phyloP scores from a whole-genome alignment of 1,140 invertebrate genomes.

The Drosophila sproati region DNA sequence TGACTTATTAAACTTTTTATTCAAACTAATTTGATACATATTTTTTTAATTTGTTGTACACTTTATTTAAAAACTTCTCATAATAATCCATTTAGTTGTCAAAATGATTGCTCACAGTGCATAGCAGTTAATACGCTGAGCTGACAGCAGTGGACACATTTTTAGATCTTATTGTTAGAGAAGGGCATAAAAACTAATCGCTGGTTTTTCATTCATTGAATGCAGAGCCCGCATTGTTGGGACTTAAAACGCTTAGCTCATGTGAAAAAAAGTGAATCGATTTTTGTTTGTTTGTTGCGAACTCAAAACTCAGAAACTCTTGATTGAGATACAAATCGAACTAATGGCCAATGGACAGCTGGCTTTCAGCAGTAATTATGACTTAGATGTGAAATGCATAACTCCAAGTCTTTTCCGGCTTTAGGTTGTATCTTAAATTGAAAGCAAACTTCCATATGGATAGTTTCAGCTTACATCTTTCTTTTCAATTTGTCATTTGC shows the following conservation, averaged over 20 bases:
- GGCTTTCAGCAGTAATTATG: not conserved
- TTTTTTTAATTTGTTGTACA: not conserved
- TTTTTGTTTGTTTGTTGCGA: not conserved
- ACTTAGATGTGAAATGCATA: not conserved
- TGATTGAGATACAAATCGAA: conserved; percentile 3
- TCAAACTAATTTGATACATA: no score
- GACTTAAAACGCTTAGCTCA: conserved; percentile 11
- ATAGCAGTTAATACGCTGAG: not conserved
- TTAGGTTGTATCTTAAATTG: no score
- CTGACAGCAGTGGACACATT: conserved; percentile 52
- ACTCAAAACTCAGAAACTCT: not conserved
- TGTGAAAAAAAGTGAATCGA: not conserved
- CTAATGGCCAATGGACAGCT: not conserved
- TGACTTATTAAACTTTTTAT: no score
- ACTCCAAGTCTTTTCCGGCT: no score
- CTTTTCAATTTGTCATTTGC: not conserved
- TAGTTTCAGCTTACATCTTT: no score
- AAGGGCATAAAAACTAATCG: conserved; percentile 12
- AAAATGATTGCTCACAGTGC: not conserved
- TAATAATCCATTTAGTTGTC: not conserved
- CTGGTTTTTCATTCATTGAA: not conserved
- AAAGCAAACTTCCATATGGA: no score
- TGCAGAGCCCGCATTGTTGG: conserved; percentile 9
- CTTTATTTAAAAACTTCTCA: not conserved
- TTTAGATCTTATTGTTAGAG: conserved; percentile 29